These are phyloP conservation scores for Cavia porcellus DNA, from an alignment of 2,113 vertebrate species.

Conservation along the genomic window DNA sequence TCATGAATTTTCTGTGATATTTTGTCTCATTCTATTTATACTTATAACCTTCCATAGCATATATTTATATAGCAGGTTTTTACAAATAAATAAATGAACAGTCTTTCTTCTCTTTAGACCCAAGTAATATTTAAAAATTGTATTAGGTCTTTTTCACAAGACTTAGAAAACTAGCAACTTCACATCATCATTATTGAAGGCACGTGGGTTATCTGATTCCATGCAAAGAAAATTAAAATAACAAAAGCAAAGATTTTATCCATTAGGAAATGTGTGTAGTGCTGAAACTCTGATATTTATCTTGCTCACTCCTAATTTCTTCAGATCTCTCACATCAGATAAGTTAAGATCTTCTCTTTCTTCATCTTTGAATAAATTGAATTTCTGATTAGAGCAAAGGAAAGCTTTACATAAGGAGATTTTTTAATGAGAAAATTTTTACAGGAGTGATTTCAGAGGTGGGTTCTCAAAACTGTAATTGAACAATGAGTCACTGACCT, in stretches of 20 bases:
- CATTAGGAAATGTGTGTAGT: slow-evolving; percentile 77
- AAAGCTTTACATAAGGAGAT: slow-evolving; percentile 61
- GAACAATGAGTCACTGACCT: slow-evolving; percentile 25
- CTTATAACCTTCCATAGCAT: not conserved
- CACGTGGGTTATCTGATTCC: slow-evolving; percentile 74
- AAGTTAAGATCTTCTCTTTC: slow-evolving; percentile 78
- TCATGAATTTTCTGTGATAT: not conserved
- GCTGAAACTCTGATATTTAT: slow-evolving; percentile 81
- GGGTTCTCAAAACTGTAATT: not conserved
- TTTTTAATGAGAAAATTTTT: slow-evolving; percentile 73
- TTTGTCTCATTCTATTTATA: slow-evolving; percentile 15
- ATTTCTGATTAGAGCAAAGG: slow-evolving; percentile 69
- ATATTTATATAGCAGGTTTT: not conserved
- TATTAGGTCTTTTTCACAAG: slow-evolving; percentile 44
- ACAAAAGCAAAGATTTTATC: slow-evolving; percentile 83
- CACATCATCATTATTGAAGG: slow-evolving; percentile 73
- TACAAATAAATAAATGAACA: not conserved
- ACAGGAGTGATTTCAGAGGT: slow-evolving; percentile 55
- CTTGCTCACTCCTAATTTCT: slow-evolving; percentile 81
- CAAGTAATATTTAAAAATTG: slow-evolving; percentile 61
- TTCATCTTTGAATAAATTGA: slow-evolving; percentile 80
- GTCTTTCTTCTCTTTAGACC: not conserved
- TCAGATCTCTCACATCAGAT: slow-evolving; percentile 79
- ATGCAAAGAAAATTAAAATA: slow-evolving; percentile 83
- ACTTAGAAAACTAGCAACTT: slow-evolving; percentile 41